These are phyloP conservation scores for Drepanosiphum platanoidis DNA, from an alignment of 2,888 invertebrate genomes.

Conservation along the genomic window DNA sequence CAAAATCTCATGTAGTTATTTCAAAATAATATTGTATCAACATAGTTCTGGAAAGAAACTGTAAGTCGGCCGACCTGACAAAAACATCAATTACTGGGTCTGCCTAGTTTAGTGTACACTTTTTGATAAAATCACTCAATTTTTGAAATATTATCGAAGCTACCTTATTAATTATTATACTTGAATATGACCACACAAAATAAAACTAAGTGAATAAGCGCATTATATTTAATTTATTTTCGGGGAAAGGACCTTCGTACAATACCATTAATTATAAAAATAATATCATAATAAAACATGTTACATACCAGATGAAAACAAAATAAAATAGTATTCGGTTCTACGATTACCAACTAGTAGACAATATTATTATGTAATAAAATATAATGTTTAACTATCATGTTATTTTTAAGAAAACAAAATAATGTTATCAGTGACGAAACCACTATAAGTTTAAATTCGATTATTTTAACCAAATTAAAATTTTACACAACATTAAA, in stretches of 20 bases:
- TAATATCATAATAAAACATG: constrained; percentile 23
- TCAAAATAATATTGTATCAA: no score
- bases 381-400: constrained; percentile 7
- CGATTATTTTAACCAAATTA: not conserved
- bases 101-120: no score
- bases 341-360: not conserved
- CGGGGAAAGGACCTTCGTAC: not conserved
- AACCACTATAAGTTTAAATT: constrained; percentile 2
- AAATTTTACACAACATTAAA: not conserved
- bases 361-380: constrained; percentile 7
- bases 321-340: constrained; percentile 4
- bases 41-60: no score
- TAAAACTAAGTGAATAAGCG: constrained; percentile 9
- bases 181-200: no score
- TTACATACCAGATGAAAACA: not conserved
- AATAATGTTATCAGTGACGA: not conserved
- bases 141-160: no score
- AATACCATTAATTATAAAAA: constrained; percentile 18
- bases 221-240: constrained; percentile 3
- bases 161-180: no score
- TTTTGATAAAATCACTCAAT: no score
- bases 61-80: no score
- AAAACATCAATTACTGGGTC: no score
- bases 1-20: no score
- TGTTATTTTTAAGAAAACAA: not conserved